Percentiles rank a stretch among this genome's conserved stretches.
Conservation (phyloP, 2,113 vertebrate species). For the Bombycilla garrulus region DNA sequence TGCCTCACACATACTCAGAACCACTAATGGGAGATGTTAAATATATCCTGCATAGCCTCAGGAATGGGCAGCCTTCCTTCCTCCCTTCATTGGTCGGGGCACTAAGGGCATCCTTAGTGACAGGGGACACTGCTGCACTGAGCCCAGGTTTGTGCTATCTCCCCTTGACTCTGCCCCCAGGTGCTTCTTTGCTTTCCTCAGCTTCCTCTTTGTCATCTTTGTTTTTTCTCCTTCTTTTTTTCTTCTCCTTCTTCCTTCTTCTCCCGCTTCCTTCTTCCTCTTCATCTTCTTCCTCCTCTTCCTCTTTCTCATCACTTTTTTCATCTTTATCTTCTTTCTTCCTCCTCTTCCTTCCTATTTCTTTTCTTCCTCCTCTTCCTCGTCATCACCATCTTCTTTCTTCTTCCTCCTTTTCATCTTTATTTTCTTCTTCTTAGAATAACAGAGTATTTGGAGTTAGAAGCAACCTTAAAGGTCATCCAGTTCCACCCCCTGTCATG, state of each 20-base stretch:
- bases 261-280: not conserved
- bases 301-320: not conserved
- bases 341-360: not conserved
- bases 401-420: not conserved
- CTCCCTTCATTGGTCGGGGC: accelerated
- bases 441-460: not conserved
- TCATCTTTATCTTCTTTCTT: not conserved
- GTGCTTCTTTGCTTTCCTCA: not conserved
- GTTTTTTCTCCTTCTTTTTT: not conserved
- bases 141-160: not conserved
- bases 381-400: not conserved
- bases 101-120: accelerated
- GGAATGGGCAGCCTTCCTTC: not conserved
- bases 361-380: not conserved
- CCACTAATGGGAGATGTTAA: not conserved
- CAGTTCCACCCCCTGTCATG: not conserved
- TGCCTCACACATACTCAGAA: accelerated
- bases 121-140: no score
- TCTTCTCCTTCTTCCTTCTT: not conserved
- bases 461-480: not conserved
- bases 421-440: not conserved
- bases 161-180: not conserved
- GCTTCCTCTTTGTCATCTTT: not conserved
- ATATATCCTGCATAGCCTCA: not conserved
- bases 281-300: not conserved